Evolutionary conservation across 2,797 vertebrate genomes (phyloP).

Genomic region (Hoplostethus atlanticus): DNA sequence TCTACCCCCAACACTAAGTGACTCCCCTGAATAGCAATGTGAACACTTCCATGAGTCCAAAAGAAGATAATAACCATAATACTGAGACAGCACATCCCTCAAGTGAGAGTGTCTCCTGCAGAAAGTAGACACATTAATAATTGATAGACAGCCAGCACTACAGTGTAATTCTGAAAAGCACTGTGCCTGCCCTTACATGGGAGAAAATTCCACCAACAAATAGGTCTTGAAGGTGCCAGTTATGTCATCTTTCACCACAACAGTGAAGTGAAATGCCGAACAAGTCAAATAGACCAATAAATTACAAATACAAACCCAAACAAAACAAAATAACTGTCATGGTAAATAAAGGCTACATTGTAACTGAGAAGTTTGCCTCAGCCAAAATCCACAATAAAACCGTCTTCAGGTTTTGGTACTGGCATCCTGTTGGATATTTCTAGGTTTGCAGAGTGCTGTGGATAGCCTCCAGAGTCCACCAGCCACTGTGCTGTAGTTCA

Average conservation of each 20-base stretch:
- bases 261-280: conserved; percentile 58
- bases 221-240: conserved; percentile 71
- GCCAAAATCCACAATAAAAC: no score
- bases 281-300: conserved; percentile 59
- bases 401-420: no score
- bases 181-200: conserved; percentile 47
- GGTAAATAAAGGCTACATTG: not conserved
- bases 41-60: conserved; percentile 75
- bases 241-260: conserved; percentile 70
- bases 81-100: conserved; percentile 79
- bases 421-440: not conserved
- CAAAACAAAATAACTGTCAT: conserved; percentile 38
- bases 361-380: conserved; percentile 7
- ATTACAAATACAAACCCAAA: conserved; percentile 57
- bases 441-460: not conserved
- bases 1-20: conserved; percentile 55
- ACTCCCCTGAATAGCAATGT: conserved; percentile 68
- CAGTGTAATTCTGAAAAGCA: conserved; percentile 60
- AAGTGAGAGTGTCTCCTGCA: conserved; percentile 73
- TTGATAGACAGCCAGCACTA: conserved; percentile 74
- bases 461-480: not conserved
- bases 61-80: conserved; percentile 78
- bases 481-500: conserved; percentile 14
- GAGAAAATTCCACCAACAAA: conserved; percentile 72
- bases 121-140: conserved; percentile 80